These are phyloP conservation scores for Pantherophis alleghaniensis DNA, from an alignment of 2,797 vertebrate genomes.

Conservation along the genomic window DNA sequence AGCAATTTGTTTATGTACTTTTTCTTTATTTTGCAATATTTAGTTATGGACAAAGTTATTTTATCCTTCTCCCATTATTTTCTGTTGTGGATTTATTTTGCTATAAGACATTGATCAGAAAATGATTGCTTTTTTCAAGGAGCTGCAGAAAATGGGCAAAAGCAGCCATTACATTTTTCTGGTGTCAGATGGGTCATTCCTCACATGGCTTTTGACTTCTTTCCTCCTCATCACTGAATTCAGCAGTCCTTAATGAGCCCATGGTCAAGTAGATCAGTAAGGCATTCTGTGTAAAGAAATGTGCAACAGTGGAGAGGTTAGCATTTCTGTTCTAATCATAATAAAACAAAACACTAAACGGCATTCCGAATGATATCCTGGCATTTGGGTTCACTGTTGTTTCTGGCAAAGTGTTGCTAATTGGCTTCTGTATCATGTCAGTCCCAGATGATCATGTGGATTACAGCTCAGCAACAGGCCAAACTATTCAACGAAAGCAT, in stretches of 20 bases:
- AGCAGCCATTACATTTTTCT: slow-evolving; percentile 29
- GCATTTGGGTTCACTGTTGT: not conserved
- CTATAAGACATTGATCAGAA: not conserved
- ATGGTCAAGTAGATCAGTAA: slow-evolving; percentile 52
- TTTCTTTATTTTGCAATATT: not conserved
- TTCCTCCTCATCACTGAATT: slow-evolving; percentile 36
- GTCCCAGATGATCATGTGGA: not conserved
- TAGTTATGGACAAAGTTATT: not conserved
- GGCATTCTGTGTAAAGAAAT: slow-evolving; percentile 45
- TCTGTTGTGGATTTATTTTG: not conserved
- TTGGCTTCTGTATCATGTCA: slow-evolving; percentile 4
- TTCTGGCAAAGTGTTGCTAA: not conserved
- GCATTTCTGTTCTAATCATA: slow-evolving; percentile 42
- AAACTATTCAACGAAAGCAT: not conserved
- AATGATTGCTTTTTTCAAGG: slow-evolving; percentile 21
- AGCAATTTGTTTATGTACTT: not conserved
- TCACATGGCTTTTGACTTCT: slow-evolving; percentile 32
- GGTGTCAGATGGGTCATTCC: slow-evolving; percentile 21
- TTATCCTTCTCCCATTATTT: not conserved
- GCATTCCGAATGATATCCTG: slow-evolving; percentile 27
- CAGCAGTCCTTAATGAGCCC: slow-evolving; percentile 50
- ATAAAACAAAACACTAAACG: slow-evolving; percentile 17
- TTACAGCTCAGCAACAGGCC: slow-evolving; percentile 7
- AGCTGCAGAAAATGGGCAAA: not conserved
- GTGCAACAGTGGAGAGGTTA: slow-evolving; percentile 50